Percentiles rank a stretch among this genome's conserved stretches.
Evolutionary conservation across 2,797 vertebrate genomes (phyloP).

Genomic region (Eulemur mongoz): DNA sequence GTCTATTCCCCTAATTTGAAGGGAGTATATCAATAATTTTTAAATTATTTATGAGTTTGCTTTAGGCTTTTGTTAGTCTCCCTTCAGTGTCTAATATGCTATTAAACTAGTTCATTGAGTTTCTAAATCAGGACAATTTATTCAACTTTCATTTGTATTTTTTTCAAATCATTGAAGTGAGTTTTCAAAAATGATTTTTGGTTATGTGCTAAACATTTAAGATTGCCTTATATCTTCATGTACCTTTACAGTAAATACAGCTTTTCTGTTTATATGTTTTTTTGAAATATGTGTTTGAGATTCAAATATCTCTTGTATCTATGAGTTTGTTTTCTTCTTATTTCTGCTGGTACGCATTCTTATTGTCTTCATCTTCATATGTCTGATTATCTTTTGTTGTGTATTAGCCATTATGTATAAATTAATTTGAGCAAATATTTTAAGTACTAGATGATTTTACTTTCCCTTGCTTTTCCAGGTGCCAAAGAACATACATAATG

Average conservation of each 20-base stretch:
- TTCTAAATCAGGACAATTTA: not conserved
- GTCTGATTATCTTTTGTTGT: not conserved
- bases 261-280: not conserved
- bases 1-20: not conserved
- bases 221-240: not conserved
- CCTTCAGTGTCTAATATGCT: not conserved
- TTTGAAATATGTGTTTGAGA: not conserved
- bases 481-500: not conserved
- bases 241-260: not conserved
- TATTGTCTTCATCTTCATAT: not conserved
- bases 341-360: not conserved
- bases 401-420: not conserved
- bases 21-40: not conserved
- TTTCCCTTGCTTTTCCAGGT: not conserved
- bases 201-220: not conserved
- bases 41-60: not conserved
- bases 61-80: not conserved
- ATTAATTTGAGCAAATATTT: conserved; percentile 12
- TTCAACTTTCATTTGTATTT: not conserved
- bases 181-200: not conserved
- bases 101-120: not conserved
- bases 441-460: not conserved
- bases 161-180: not conserved
- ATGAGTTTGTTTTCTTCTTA: not conserved
- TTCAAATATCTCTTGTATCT: not conserved